Conservation (phyloP, 2,797 vertebrate genomes). For the Gallinago nigripennis region DNA sequence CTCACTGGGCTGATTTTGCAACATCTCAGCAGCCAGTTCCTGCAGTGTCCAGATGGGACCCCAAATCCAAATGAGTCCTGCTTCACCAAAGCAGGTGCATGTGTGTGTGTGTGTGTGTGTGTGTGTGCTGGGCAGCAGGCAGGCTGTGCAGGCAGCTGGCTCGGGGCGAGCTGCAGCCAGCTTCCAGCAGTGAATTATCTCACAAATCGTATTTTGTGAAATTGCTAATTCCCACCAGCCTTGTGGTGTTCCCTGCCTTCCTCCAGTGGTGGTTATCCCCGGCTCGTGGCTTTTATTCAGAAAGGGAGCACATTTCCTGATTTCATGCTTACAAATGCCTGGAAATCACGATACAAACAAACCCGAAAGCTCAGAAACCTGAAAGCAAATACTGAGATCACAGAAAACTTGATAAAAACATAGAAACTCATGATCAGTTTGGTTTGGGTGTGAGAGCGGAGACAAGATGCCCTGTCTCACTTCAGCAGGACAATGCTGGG, state of each 20-base stretch:
- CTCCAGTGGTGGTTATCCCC: fast-evolving
- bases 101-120: too few species aligned
- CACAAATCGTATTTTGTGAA: neutral
- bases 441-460: neutral
- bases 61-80: neutral
- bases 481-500: neutral
- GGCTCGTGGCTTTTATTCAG: fast-evolving
- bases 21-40: neutral
- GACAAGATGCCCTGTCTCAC: neutral
- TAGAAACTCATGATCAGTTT: neutral
- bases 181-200: conserved; percentile 16
- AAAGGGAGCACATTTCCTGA: neutral
- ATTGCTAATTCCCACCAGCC: neutral
- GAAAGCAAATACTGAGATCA: neutral
- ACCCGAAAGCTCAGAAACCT: neutral
- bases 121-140: neutral
- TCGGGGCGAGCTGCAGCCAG: neutral
- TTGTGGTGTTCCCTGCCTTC: neutral
- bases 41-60: neutral
- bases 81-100: neutral
- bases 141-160: neutral
- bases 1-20: neutral
- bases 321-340: neutral
- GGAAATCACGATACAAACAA: neutral
- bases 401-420: neutral